These are phyloP conservation scores for Psophia crepitans DNA, from an alignment of 2,113 vertebrate genomes.

Conservation along the genomic window DNA sequence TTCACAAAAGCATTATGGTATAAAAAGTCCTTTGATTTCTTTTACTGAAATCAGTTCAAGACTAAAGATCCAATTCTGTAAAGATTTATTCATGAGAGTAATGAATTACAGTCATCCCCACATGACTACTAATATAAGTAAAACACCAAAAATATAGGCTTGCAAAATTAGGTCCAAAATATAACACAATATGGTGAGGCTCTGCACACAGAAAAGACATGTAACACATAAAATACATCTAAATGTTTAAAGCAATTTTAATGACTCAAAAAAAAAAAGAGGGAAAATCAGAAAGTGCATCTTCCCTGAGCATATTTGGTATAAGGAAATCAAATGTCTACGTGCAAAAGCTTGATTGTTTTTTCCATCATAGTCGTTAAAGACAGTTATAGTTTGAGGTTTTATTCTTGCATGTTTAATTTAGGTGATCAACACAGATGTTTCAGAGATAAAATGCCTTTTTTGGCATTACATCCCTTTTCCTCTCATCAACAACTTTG, in stretches of 20 bases:
- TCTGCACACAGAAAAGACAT: neutral
- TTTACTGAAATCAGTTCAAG: neutral
- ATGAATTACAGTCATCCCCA: neutral
- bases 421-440: neutral
- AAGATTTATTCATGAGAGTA: neutral
- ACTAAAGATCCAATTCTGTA: neutral
- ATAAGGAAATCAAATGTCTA: neutral
- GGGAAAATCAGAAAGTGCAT: neutral
- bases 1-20: neutral
- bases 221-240: neutral
- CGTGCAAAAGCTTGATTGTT: neutral
- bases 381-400: neutral
- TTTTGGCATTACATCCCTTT: neutral
- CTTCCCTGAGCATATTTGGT: neutral
- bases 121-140: neutral
- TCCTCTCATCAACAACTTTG: neutral
- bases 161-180: neutral
- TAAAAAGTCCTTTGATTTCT: neutral
- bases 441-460: neutral
- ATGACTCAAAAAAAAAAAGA: neutral
- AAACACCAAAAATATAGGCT: neutral
- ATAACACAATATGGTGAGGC: neutral
- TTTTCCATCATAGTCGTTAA: neutral
- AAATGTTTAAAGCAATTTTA: neutral
- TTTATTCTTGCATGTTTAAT: neutral